Conservation (phyloP, 2,888 invertebrate genomes). For the Mesochorus sp. region DNA sequence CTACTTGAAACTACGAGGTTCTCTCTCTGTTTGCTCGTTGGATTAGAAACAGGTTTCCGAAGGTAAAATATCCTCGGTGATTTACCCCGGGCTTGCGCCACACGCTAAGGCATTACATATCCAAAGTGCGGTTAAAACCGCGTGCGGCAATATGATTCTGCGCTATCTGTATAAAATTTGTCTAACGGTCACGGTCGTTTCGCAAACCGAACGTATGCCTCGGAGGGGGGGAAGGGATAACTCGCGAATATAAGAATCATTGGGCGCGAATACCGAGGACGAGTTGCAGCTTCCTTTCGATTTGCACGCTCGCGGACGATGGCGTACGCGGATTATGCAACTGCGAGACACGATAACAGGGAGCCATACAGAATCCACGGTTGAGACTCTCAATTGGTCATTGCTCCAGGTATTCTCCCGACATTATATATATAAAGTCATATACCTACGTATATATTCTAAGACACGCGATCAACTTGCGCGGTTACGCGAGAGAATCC, state of each 20-base stretch:
- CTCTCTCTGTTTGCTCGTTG: not conserved
- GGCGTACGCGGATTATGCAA: slow-evolving; percentile 21
- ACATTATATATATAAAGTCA: too few relatives aligned
- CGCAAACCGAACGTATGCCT: slow-evolving; percentile 12
- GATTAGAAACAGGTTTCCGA: slow-evolving; percentile 50
- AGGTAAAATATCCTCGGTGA: slow-evolving; percentile 29
- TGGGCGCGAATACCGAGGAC: not conserved
- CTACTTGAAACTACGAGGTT: not conserved
- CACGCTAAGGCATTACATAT: slow-evolving; percentile 27
- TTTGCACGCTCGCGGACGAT: slow-evolving; percentile 25
- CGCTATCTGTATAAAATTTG: slow-evolving; percentile 44
- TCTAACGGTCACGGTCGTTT: slow-evolving; percentile 43
- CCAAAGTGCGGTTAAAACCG: too few relatives aligned
- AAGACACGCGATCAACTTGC: too few relatives aligned
- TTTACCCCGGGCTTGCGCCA: slow-evolving; percentile 37
- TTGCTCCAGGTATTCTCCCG: slow-evolving; percentile 31
- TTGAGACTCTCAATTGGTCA: slow-evolving; percentile 15
- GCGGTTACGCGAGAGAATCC: too few relatives aligned
- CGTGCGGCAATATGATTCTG: slow-evolving; percentile 16
- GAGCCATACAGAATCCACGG: slow-evolving; percentile 2
- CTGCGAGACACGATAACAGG: slow-evolving; percentile 28
- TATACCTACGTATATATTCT: too few relatives aligned
- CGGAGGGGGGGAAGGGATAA: too few relatives aligned
- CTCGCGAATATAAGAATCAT: slow-evolving; percentile 20
- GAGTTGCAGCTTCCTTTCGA: not conserved